Evolutionary conservation across 1,140 invertebrate species (phyloP).

Genomic region (Ceratina australensis): DNA sequence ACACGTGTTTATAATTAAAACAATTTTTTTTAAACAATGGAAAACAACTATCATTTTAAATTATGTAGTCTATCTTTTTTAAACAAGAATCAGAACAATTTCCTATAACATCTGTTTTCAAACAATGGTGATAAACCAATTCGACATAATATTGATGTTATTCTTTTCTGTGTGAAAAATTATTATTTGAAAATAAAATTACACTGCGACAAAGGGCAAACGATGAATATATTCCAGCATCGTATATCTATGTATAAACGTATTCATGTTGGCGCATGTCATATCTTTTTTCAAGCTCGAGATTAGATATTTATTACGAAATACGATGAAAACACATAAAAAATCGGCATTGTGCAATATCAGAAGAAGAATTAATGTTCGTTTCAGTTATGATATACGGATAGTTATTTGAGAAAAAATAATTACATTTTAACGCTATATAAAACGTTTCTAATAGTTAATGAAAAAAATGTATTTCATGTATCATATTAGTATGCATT

Average conservation of each 20-base stretch:
- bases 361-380: not conserved
- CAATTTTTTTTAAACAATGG: not conserved
- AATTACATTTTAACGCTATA: no score
- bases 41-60: not conserved
- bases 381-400: not conserved
- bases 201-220: no score
- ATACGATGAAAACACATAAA: not conserved
- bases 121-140: no score
- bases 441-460: no score
- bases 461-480: no score
- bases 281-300: not conserved
- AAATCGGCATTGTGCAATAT: not conserved
- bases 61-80: not conserved
- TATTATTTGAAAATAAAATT: no score
- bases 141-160: no score
- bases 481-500: no score
- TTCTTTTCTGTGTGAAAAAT: no score
- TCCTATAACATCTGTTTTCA: no score
- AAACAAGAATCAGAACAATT: no score
- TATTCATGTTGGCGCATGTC: not conserved
- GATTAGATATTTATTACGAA: not conserved
- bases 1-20: conserved; percentile 24
- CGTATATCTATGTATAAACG: not conserved
- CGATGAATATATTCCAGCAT: not conserved
- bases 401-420: no score